Evolutionary conservation across 2,888 invertebrate species (phyloP), one percentile per base, ranked within the genome.

Genomic region (Dascillus cervinus): DNA sequence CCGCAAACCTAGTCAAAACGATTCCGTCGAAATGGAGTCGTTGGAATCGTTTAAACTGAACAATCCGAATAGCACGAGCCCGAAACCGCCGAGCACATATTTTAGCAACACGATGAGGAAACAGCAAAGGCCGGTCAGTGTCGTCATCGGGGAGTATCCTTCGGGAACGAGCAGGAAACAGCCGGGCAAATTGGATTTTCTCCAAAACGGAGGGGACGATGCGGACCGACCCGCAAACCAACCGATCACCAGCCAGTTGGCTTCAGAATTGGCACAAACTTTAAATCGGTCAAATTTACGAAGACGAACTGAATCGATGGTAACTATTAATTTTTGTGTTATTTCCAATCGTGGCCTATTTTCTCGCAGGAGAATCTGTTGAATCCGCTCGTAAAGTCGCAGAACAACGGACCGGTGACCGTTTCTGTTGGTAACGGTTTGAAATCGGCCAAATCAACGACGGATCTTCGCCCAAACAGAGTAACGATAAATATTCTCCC

Each of bases 241-340:
- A 13, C 72, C 77, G 1, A 73, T 79, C 28, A 69, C 75, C 9
- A 78, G 77, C 50, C 72, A 77, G 50, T 65, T 86, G 34, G 83
- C 83, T 50, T 77, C 77, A 34, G 85, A 86, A 65, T 65, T 86
- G 44, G 78, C 75, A 32, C 74, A 82, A 36, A 86, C 85, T 3
- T 64, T 86, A 38, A 82, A 81, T 49, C 75, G 84, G 56, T 82
- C 85, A 31, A 83, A 85, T 68, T 69, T 85, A 52, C 75, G 75
- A 53, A 79, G 78, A 66, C 75, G 77, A 65, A 81, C 79, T 61
- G 81, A 81, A 60, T 69, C 71, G 46, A 63, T 73, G 68, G 75
- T 75, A 59, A 69, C 72, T 65, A 8, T n/a, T n/a, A n/a, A n/a
- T n/a, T n/a, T n/a, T n/a, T n/a, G n/a, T n/a, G n/a, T n/a, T n/a